Evolutionary conservation across 2,113 vertebrate genomes (phyloP), one percentile per base, ranked within the genome.

Genomic region (Excalfactoria chinensis): DNA sequence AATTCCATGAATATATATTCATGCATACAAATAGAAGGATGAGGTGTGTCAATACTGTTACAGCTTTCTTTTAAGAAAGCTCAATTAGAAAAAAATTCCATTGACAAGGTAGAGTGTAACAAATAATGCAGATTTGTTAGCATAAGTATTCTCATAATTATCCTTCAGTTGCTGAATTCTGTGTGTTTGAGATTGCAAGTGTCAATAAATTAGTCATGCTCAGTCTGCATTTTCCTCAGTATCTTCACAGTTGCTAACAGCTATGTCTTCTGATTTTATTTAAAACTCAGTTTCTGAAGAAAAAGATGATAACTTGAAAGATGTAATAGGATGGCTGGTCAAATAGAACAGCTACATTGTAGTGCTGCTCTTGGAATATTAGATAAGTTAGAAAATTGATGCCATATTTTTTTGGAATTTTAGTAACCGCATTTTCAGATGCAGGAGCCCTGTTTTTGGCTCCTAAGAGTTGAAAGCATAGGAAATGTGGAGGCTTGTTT

Each of bases 81-180:
- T 67, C 76, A 70, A 64, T 46, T 62, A 66, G 3, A 55, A 49
- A 26, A 26, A 40, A 49, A 76, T 86, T 83, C 10, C 74, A 8
- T 20, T 59, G 58, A 7, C 13, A 62, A 91, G 28, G 21, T 60
- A 56, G 18, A 28, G 11, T 34, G 13, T 37, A 88, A 82, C 32
- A 68, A 66, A 53, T 59, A 59, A 84, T 6, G 13, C 76, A 75
- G 19, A 44, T 46, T 87, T 85, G 66, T 82, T 87, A 86, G 34
- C 66, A n/a, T 73, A 84, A 83, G 10, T 58, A n/a, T 60, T 75
- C 55, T 60, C 26, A 3, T 37, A 73, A 55, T 34, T 43, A 73
- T 70, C 37, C n/a, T 73, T 95, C 69, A 74, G 40, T 70, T 94
- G 56, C n/a, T 84, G 44, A 76, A 55, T 77, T 87, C 25, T 56